Evolutionary conservation across 2,888 invertebrate genomes (phyloP).

Genomic region (Lasioglossum lativentre): DNA sequence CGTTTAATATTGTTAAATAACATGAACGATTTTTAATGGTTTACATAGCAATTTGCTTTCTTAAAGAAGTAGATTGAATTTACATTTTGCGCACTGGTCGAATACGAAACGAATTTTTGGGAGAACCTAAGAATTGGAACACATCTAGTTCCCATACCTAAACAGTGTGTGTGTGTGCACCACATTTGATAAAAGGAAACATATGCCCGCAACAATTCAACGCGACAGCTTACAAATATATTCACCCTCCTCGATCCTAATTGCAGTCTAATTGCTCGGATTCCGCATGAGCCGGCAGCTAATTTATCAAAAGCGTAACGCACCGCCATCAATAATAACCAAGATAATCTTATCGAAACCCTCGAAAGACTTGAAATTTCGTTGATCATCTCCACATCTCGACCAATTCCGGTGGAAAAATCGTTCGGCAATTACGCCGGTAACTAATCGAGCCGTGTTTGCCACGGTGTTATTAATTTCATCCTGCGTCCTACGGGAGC

Average conservation of each 20-base stretch:
- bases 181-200: background rate
- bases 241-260: background rate
- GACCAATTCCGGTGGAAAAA: background rate
- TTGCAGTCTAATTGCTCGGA: background rate
- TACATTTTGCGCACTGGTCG: too few relatives aligned
- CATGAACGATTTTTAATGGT: too few relatives aligned
- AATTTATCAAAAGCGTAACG: background rate
- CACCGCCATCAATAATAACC: background rate
- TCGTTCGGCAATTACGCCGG: background rate
- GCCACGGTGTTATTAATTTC: background rate
- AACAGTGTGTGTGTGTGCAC: too few relatives aligned
- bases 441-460: background rate
- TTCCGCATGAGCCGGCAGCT: background rate
- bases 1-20: too few relatives aligned
- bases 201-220: background rate
- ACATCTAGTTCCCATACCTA: too few relatives aligned
- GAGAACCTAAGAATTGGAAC: too few relatives aligned
- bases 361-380: background rate
- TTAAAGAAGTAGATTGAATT: too few relatives aligned
- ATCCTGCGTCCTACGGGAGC: background rate
- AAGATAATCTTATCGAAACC: background rate
- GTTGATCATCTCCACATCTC: background rate
- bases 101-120: too few relatives aligned
- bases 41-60: too few relatives aligned
- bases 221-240: background rate